Evolutionary conservation across 1,140 invertebrate genomes (phyloP), one percentile per base, ranked within the genome.

Genomic region (Uloborus diversus): DNA sequence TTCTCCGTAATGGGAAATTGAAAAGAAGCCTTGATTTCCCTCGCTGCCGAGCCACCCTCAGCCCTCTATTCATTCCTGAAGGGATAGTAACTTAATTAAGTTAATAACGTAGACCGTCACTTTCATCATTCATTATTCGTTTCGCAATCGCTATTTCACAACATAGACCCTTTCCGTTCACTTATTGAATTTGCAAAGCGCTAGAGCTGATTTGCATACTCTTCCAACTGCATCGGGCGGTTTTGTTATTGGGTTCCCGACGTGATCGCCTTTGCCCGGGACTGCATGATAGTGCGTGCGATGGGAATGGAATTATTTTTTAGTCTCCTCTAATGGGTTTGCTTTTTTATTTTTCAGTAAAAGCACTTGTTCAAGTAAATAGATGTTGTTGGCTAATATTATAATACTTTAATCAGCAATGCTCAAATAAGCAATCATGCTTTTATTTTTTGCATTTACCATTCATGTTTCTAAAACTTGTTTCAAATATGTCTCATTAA

Each of bases 21-120:
- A 61, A 73, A 73, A 73, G 69, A 73, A 73, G 69, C 30, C 32
- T 61, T 61, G 35, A 73, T 61, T 73, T 73, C 69, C 69, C 69
- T 47, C 4, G 69, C 37, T 70, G 51, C 53, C 17, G 2, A 20
- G 56, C 13, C n/a, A 20, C 37, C 65, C 35, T 17, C n/a, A 32
- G 23, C 42, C 42, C n/a, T 49, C 14, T 17, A 23, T 25, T 30
- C 30, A 27, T 33, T 32, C 13, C n/a, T 56, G 9, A 27, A 35
- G 42, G 35, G 25, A 35, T 32, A 37, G n/a, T 61, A 61, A 73
- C 56, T 73, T 61, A 73, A 73, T 73, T 73, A 73, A 73, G 56
- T 56, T 73, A 73, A 73, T 73, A 73, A 73, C 53, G 53, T 73
- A 59, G 69, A 61, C 69, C 69, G 69, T 73, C 69, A 73, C 53